Conservation (phyloP, 2,797 vertebrate genomes). For the Bryconaethiops microstoma region DNA sequence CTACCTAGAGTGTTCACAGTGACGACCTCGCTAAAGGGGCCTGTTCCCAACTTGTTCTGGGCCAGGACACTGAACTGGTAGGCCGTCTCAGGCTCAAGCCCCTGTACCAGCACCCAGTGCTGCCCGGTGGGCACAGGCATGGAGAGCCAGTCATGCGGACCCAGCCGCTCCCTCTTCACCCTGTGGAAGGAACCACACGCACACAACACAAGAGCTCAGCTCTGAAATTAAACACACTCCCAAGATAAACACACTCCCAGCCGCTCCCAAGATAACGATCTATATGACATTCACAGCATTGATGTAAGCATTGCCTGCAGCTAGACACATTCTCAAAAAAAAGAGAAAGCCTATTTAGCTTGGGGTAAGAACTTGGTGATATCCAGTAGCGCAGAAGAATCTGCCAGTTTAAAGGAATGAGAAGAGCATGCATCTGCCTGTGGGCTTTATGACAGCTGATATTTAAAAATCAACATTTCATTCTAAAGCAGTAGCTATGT, state of each 20-base stretch:
- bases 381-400: constrained; percentile 35
- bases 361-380: constrained; percentile 37
- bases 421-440: constrained; percentile 7
- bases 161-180: constrained; percentile 85
- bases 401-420: constrained; percentile 20
- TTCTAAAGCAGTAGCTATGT: background rate
- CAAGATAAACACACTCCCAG: constrained; percentile 31
- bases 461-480: background rate
- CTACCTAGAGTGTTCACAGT: constrained; percentile 98
- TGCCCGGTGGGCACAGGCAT: constrained; percentile 89
- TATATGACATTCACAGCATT: constrained; percentile 34
- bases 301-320: constrained; percentile 46
- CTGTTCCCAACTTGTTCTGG: constrained; percentile 98
- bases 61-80: constrained; percentile 99
- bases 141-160: constrained; percentile 98
- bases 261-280: constrained; percentile 43
- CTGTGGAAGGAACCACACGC: constrained; percentile 69
- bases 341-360: constrained; percentile 48
- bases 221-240: constrained; percentile 1
- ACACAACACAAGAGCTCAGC: constrained; percentile 36
- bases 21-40: constrained; percentile 99
- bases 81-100: constrained; percentile 93
- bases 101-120: constrained; percentile 91
- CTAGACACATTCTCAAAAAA: constrained; percentile 23
- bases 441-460: constrained; percentile 2